Conservation (phyloP, 2,888 invertebrate genomes). For the Bembecia ichneumoniformis region DNA sequence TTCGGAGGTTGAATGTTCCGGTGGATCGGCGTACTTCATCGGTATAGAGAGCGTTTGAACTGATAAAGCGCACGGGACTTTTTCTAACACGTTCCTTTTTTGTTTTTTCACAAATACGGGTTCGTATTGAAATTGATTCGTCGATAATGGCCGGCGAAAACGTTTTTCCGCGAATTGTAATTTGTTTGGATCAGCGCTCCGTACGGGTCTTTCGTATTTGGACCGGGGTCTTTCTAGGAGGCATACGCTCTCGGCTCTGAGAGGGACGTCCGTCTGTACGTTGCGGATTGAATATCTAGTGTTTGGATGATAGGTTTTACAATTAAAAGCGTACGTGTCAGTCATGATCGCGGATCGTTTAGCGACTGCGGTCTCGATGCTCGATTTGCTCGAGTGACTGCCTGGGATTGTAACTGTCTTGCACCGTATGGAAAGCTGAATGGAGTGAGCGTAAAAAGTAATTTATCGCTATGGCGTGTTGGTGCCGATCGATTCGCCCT, state of each 20-base stretch:
- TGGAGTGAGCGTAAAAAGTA: slow-evolving; percentile 57
- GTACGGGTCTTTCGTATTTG: slow-evolving; percentile 41
- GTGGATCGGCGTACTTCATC: slow-evolving; percentile 53
- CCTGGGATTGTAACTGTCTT: slow-evolving; percentile 30
- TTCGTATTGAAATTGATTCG: slow-evolving; percentile 16
- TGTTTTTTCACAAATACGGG: slow-evolving; percentile 42
- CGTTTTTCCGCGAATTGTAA: slow-evolving; percentile 33
- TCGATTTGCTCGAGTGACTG: slow-evolving; percentile 42
- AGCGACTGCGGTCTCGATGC: slow-evolving; percentile 11
- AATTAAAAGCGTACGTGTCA: neutral
- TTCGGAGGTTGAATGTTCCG: slow-evolving; percentile 52
- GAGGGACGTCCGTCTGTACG: slow-evolving; percentile 19
- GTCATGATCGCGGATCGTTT: slow-evolving; percentile 3
- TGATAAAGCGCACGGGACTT: slow-evolving; percentile 50
- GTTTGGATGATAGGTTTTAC: neutral
- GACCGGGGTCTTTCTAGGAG: slow-evolving; percentile 48
- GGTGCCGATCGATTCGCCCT: slow-evolving; percentile 50
- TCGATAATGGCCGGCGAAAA: slow-evolving; percentile 23
- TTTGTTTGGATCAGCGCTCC: slow-evolving; percentile 45
- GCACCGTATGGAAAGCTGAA: slow-evolving; percentile 33
- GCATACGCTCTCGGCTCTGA: slow-evolving; percentile 54
- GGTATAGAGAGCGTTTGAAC: slow-evolving; percentile 58
- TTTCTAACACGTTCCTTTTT: slow-evolving; percentile 43
- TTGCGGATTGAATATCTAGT: neutral
- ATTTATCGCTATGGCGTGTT: slow-evolving; percentile 62